These are phyloP conservation scores for Gambusia holbrooki DNA, from an alignment of 2,113 vertebrate species.

Conservation along the genomic window DNA sequence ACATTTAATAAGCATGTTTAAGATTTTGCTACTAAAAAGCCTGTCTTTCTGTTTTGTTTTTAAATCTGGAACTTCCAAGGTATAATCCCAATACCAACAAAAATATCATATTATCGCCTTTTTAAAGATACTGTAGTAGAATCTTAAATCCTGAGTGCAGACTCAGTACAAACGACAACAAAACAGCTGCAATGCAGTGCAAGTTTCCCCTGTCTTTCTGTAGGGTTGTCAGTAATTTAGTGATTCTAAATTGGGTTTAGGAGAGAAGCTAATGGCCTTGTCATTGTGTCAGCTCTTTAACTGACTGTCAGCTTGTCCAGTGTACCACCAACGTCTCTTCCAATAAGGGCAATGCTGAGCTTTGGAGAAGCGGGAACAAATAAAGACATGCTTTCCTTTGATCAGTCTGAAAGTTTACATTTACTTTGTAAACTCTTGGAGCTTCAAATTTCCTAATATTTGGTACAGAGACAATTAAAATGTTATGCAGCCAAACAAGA, in stretches of 20 bases:
- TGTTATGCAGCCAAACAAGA: constrained; percentile 5
- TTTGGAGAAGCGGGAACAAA: background rate
- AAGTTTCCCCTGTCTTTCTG: no score
- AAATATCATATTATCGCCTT: background rate
- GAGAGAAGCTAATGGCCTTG: no score
- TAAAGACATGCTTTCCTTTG: no score
- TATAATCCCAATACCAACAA: background rate
- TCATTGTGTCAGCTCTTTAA: no score
- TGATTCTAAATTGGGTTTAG: no score
- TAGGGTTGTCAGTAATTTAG: no score
- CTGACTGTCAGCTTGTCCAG: no score
- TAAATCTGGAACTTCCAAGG: background rate
- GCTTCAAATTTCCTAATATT: constrained; percentile 4
- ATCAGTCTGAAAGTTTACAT: background rate
- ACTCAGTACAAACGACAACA: background rate
- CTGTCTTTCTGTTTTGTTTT: background rate
- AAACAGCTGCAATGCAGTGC: background rate
- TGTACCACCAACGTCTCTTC: background rate
- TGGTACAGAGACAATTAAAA: constrained; percentile 6
- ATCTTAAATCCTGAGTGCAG: background rate
- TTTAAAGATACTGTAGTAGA: background rate
- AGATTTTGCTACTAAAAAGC: background rate
- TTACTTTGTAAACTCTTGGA: background rate
- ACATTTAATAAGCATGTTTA: no score
- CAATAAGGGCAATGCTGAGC: background rate